Evolutionary conservation across 2,113 vertebrate species (phyloP), one percentile per base, ranked within the genome.

Genomic region (Perca schrenkii): DNA sequence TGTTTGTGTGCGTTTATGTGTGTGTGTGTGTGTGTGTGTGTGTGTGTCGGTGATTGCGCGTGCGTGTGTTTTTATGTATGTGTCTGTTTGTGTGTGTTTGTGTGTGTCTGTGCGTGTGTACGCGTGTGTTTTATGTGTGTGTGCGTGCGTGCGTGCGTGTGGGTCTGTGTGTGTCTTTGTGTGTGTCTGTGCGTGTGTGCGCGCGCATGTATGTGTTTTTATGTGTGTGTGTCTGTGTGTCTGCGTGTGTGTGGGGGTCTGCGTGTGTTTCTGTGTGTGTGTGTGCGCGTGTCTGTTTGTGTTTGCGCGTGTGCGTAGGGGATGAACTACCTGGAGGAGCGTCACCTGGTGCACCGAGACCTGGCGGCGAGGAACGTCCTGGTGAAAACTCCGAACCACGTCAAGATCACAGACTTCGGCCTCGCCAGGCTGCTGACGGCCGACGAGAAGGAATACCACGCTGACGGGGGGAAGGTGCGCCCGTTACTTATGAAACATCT

Each of bases 371-470:
- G 98, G 78, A 99, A 99, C 0, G 98, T 99, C 36, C 95, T 99
- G 8, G 96, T 99, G 64, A 99, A 99, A 90, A 96, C 95, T 0
- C 98, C 98, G 0, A 97, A 98, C 14, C 98, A 99, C 0, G 96
- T 99, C 43, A 98, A 97, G 91, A 99, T 99, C 93, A 97, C 98
- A 0, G 98, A 99, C 91, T 99, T 99, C 0, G 98, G 98, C 17
- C 91, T 99, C 67, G 97, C 98, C 76, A 97, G 97, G 64, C 95
- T 99, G 46, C 96, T 99, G 0, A 96, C 96, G 0, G 96, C 97
- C 0, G 95, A 98, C 0, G 97, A 99, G 91, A 98, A 98, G 71
- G 97, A 98, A 46, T 99, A 99, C 69, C 97, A 98, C 0, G 96
- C 97, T 0, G 97, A 99, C 63, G 98, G 97, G 62, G 98, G 97